Percentiles rank a stretch among this genome's conserved stretches.
Conservation (phyloP, 2,113 vertebrate species). For the Hypocryptadius cinnamomeus region DNA sequence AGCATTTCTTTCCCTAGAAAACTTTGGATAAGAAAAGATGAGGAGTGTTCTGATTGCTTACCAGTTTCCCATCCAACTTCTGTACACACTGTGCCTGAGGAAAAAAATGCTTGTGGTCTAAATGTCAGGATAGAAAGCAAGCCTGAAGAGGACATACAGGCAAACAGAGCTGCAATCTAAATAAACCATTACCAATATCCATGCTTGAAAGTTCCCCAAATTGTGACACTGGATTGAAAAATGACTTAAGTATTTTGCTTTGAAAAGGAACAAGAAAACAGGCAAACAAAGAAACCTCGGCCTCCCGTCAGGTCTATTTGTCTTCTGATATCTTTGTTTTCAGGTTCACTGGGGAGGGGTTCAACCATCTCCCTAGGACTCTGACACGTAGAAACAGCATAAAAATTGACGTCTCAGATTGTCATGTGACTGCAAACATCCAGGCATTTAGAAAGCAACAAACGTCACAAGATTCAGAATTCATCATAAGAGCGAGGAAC, state of each 20-base stretch:
- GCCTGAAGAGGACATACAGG: not conserved
- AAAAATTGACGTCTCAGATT: not conserved
- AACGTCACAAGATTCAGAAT: not conserved
- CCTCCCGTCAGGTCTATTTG: not conserved
- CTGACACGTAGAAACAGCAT: not conserved
- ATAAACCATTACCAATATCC: not conserved
- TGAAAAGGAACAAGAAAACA: not conserved
- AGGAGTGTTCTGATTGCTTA: not conserved
- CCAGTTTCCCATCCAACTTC: not conserved
- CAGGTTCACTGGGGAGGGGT: not conserved
- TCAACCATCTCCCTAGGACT: not conserved
- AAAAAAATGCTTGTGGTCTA: not conserved
- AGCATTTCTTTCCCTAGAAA: not conserved
- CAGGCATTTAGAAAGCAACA: not conserved
- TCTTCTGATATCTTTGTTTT: not conserved
- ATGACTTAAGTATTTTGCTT: not conserved
- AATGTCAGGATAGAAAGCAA: not conserved
- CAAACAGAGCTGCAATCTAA: not conserved
- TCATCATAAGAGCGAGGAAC: not conserved
- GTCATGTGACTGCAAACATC: not conserved
- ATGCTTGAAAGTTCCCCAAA: not conserved
- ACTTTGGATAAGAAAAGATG: not conserved
- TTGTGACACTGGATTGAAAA: not conserved
- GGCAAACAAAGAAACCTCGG: not conserved
- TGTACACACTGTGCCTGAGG: not conserved